Conservation (phyloP, 2,113 vertebrate genomes). For the Tragelaphus scriptus region DNA sequence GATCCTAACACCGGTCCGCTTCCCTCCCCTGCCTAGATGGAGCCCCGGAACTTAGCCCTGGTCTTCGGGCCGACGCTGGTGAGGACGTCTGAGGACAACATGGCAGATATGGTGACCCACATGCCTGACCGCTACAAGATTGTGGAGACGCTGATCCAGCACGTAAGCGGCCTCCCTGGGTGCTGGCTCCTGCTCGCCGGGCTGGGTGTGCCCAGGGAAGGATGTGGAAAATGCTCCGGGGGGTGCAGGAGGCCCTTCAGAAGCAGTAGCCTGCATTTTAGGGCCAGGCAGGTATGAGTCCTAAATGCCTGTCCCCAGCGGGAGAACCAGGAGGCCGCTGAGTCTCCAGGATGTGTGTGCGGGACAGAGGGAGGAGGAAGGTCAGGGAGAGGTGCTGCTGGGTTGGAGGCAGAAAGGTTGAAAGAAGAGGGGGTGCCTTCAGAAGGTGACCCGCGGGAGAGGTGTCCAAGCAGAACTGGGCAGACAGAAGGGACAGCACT, state of each 20-base stretch:
- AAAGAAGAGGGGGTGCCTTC: background rate
- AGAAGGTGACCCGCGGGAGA: background rate
- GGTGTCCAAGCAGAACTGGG: fast-evolving
- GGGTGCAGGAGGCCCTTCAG: background rate
- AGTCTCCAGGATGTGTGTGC: background rate
- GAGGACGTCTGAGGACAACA: slow-evolving; percentile 96
- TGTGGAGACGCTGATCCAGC: slow-evolving; percentile 96
- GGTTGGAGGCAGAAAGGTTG: no score
- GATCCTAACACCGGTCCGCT: background rate
- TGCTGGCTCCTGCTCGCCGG: fast-evolving
- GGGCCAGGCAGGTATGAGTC: background rate
- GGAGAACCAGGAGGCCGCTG: background rate
- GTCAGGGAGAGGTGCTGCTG: background rate
- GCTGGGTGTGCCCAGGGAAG: background rate
- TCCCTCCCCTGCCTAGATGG: slow-evolving; percentile 84
- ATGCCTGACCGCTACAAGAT: slow-evolving; percentile 99
- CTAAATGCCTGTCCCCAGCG: background rate
- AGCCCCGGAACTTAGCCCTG: slow-evolving; percentile 95
- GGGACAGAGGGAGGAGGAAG: background rate
- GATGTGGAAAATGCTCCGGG: background rate
- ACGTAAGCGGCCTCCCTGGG: slow-evolving; percentile 79
- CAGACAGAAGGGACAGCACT: background rate
- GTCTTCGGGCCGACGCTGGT: slow-evolving; percentile 97
- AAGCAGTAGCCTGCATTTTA: background rate
- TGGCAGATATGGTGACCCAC: slow-evolving; percentile 99